These are phyloP conservation scores for Tetranychus cinnabarinus DNA, from an alignment of 1,140 invertebrate species.

Conservation along the genomic window DNA sequence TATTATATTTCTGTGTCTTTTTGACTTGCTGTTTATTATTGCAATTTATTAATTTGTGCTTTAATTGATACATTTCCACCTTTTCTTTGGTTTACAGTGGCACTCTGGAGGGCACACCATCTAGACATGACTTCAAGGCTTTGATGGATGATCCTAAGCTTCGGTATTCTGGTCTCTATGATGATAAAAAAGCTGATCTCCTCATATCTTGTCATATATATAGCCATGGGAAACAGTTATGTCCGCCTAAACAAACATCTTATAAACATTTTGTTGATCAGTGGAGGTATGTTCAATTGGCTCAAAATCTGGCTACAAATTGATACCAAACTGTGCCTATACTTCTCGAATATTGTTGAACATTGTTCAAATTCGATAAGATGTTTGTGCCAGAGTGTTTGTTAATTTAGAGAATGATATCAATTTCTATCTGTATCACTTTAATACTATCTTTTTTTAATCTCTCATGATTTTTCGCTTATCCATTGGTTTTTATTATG, in stretches of 20 bases:
- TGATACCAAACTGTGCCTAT: no score
- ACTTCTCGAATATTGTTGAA: no score
- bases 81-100: slow-evolving; percentile 35
- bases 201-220: slow-evolving; percentile 68
- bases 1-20: not conserved
- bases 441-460: slow-evolving; percentile 2
- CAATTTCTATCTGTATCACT: no score
- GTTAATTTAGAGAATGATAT: no score
- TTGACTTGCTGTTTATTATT: not conserved
- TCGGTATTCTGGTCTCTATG: slow-evolving; percentile 67
- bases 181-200: slow-evolving; percentile 51
- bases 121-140: slow-evolving; percentile 63
- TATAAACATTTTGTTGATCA: slow-evolving; percentile 77
- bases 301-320: not conserved
- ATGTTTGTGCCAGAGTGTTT: no score
- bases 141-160: slow-evolving; percentile 63
- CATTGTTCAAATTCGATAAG: no score
- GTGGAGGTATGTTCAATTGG: slow-evolving; percentile 51
- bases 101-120: slow-evolving; percentile 70
- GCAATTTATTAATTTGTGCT: not conserved
- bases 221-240: slow-evolving; percentile 53
- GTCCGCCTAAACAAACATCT: slow-evolving; percentile 64
- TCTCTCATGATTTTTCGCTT: slow-evolving; percentile 1
- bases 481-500: slow-evolving; percentile 8
- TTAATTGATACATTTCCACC: not conserved